Percentiles rank a stretch among this genome's conserved stretches.
Evolutionary conservation across 2,113 vertebrate genomes (phyloP).

Genomic region (Dicentrarchus labrax): DNA sequence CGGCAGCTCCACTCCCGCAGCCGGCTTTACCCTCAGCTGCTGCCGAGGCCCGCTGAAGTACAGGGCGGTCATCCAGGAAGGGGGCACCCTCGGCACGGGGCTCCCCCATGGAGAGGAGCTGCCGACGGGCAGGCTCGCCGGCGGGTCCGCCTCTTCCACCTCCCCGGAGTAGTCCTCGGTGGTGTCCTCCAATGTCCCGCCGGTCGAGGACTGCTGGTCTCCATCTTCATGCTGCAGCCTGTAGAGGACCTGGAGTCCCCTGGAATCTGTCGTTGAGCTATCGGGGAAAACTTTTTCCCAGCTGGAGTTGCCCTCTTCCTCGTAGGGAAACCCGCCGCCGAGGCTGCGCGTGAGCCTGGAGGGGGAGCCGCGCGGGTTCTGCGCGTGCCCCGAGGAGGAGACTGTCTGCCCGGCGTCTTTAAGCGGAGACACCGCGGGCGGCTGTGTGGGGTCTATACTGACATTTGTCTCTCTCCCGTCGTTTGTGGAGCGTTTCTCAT

Average conservation of each 20-base stretch:
- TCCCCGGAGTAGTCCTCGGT: constrained; percentile 77
- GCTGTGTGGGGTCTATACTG: not conserved
- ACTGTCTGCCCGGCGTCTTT: constrained; percentile 17
- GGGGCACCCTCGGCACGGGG: constrained; percentile 65
- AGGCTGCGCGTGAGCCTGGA: constrained; percentile 72
- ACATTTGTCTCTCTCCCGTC: not conserved
- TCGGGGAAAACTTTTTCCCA: constrained; percentile 53
- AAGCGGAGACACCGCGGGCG: not conserved
- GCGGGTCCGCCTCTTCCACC: constrained; percentile 62
- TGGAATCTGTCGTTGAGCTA: constrained; percentile 23
- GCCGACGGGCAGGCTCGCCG: constrained; percentile 29
- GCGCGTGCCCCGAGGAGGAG: not conserved
- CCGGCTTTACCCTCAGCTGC: constrained; percentile 86
- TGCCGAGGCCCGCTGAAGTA: constrained; percentile 90
- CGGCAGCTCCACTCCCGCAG: constrained; percentile 84
- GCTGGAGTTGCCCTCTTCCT: constrained; percentile 58
- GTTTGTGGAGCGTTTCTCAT: not conserved
- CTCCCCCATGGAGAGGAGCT: constrained; percentile 65
- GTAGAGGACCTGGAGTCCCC: constrained; percentile 15
- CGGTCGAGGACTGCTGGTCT: constrained; percentile 34
- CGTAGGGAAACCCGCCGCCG: not conserved
- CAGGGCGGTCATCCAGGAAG: constrained; percentile 83
- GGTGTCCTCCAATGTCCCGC: constrained; percentile 19
- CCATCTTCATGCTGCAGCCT: constrained; percentile 28
- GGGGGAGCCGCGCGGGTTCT: not conserved